Conservation (phyloP, 2,888 invertebrate species). For the Acleris holmiana region DNA sequence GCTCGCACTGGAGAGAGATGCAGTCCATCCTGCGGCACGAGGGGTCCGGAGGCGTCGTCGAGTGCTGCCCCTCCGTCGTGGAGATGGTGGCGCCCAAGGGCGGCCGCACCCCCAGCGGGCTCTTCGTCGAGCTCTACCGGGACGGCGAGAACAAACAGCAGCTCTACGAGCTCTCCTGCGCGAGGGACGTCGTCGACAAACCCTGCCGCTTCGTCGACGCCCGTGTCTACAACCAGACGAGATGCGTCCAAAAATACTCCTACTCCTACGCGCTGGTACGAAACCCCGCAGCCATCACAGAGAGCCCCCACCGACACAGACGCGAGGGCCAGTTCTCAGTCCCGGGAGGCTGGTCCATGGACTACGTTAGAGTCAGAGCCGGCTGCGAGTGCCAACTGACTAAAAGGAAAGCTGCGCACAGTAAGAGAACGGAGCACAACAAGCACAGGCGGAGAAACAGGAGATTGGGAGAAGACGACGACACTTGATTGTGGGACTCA, state of each 20-base stretch:
- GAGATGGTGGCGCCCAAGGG: slow-evolving; percentile 91
- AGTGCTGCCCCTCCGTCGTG: slow-evolving; percentile 92
- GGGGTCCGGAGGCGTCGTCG: slow-evolving; percentile 81
- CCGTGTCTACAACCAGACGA: slow-evolving; percentile 87
- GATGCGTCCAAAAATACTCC: slow-evolving; percentile 92
- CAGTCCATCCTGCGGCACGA: slow-evolving; percentile 85
- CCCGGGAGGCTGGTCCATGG: slow-evolving; percentile 89
- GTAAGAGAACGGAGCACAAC: slow-evolving; percentile 61
- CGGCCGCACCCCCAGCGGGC: slow-evolving; percentile 89
- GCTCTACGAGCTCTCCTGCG: slow-evolving; percentile 92
- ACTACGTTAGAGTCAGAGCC: slow-evolving; percentile 92
- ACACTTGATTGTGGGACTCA: slow-evolving; percentile 64
- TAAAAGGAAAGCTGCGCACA: slow-evolving; percentile 70
- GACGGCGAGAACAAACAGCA: slow-evolving; percentile 88
- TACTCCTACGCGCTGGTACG: slow-evolving; percentile 93
- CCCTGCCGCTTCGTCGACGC: slow-evolving; percentile 91
- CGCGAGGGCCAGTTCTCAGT: slow-evolving; percentile 75
- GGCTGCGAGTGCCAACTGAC: slow-evolving; percentile 93
- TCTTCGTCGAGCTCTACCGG: slow-evolving; percentile 90
- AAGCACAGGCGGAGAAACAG: slow-evolving; percentile 67
- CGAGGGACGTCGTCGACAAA: slow-evolving; percentile 86
- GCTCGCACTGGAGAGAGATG: slow-evolving; percentile 86
- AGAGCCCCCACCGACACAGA: slow-evolving; percentile 67
- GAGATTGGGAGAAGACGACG: slow-evolving; percentile 64
- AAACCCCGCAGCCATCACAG: slow-evolving; percentile 74